Base-by-base conservation (phyloP, 2,113 vertebrate genomes). In the Brachirus orientalis region DNA sequence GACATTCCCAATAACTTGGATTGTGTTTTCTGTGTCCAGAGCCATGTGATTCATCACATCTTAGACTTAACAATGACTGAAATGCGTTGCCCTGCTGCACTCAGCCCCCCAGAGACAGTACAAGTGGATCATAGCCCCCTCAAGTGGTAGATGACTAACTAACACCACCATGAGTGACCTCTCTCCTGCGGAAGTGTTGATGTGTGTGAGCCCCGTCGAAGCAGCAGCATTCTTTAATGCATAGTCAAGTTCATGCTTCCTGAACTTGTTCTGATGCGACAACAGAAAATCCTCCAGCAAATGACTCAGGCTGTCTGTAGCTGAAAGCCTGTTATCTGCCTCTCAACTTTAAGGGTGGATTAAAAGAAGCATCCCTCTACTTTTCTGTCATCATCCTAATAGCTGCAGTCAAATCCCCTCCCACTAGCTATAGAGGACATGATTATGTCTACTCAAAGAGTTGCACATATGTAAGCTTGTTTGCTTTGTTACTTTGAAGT, bases 301-400 rank as follows among this genome's bases (percentile, higher is more conserved):
- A 80, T 80, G 69, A 82, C 71, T 80, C 59, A 10, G 76, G 69
- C 75, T 85, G 86, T 78, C 85, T 79, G 77, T 37, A 65, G 77
- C 77, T 86, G 67, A 83, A 84, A 86, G 85, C 83, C 66, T 76
- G 82, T 87, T 85, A 87, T 90, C 81, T 82, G 83, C 85, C 73
- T 81, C 88, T 90, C 68, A 79, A 83, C 77, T 83, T 78, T 72
- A 84, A 83, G 84, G 79, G 69, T 19, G 78, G 87, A 89, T 88
- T 90, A 89, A 82, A 82, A 65, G 69, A 37, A 85, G 60, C 61
- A 79, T 85, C 75, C 79, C 64, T 67, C 52, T 69, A 80, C 63
- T 76, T 84, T 80, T 70, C 56, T 63, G 74, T 73, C 64, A 68
- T 80, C 61, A 57, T 46, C 72, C 46, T 88, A 82, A 87, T 77